A percentile compares a stretch with the other conserved stretches of the same genome.
phyloP scores from a whole-genome alignment of 1,140 invertebrate species.

The Drosophila tristis region DNA sequence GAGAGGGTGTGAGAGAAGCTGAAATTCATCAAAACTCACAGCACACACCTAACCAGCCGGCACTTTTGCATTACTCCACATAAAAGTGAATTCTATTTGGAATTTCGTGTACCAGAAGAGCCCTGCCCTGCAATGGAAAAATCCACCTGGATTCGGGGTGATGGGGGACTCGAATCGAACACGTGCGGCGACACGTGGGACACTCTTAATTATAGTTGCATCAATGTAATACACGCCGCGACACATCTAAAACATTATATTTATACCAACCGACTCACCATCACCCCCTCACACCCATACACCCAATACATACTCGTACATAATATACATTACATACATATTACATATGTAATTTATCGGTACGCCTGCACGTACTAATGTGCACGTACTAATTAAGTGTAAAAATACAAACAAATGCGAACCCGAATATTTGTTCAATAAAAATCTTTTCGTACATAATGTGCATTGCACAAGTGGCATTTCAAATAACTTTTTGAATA shows the following conservation, averaged over 20 bases:
- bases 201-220: constrained; percentile 43
- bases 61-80: too few relatives aligned
- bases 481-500: neutral
- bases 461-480: neutral
- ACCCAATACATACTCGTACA: constrained; percentile 49
- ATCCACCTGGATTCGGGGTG: neutral
- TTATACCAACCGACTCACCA: constrained; percentile 31
- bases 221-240: constrained; percentile 32
- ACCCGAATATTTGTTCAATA: constrained; percentile 59
- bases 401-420: constrained; percentile 58
- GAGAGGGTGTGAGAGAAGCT: too few relatives aligned
- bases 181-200: constrained; percentile 14
- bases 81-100: too few relatives aligned
- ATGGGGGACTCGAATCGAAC: constrained; percentile 6
- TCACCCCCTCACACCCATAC: constrained; percentile 35
- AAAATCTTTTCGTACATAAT: constrained; percentile 57
- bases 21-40: too few relatives aligned
- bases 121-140: neutral
- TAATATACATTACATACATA: constrained; percentile 57
- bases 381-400: constrained; percentile 64
- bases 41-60: too few relatives aligned
- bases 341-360: constrained; percentile 60
- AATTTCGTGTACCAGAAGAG: too few relatives aligned
- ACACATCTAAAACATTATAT: constrained; percentile 51
- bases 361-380: constrained; percentile 51